Evolutionary conservation across 2,113 vertebrate genomes (phyloP).

Genomic region (Motacilla alba): DNA sequence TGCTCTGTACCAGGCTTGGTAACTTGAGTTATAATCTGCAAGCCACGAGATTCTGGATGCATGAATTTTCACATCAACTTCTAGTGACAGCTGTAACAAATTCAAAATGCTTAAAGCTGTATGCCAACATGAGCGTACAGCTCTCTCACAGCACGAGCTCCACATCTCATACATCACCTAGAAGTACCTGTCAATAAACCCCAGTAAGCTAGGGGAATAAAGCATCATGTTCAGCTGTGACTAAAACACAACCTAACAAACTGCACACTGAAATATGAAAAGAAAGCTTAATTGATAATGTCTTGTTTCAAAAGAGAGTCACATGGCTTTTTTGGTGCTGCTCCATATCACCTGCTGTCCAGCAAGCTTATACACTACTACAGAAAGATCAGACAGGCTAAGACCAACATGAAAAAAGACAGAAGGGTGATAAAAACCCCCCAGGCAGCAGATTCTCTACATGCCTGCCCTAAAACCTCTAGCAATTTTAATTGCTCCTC

Average conservation of each 20-base stretch:
- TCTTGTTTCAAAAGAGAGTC: background rate
- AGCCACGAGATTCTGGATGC: background rate
- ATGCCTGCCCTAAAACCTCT: background rate
- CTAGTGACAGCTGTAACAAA: background rate
- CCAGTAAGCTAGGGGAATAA: background rate
- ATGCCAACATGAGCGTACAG: background rate
- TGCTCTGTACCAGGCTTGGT: background rate
- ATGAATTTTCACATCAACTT: background rate
- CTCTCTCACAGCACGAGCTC: background rate
- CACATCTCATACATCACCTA: background rate
- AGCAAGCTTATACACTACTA: background rate
- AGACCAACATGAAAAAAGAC: background rate
- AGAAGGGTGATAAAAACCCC: accelerated
- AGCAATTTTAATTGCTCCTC: background rate
- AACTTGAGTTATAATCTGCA: background rate
- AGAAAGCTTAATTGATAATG: background rate
- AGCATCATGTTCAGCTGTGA: background rate
- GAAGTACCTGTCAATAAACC: background rate
- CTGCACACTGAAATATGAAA: background rate
- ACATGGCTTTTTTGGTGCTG: background rate
- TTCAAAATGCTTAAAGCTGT: background rate
- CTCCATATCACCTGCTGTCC: background rate
- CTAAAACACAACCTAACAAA: background rate
- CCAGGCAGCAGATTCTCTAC: background rate
- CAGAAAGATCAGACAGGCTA: background rate